Evolutionary conservation across 2,113 vertebrate genomes (phyloP).

Genomic region (Ammodytes dubius): DNA sequence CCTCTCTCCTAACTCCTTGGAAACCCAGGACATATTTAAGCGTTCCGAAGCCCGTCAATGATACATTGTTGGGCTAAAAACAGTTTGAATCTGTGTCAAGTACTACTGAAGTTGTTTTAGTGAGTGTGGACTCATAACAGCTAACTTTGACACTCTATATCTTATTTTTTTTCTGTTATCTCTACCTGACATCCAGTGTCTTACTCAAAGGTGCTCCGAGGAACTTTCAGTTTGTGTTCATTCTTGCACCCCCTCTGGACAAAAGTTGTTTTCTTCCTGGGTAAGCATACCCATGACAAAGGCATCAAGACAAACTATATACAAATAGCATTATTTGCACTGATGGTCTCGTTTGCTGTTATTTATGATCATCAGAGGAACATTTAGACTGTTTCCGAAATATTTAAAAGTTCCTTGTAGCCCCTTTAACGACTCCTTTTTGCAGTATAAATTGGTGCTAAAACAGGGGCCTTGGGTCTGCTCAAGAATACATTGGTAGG

Average conservation of each 20-base stretch:
- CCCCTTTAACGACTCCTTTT: neutral
- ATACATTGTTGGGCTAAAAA: too few species aligned
- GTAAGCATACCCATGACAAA: too few species aligned
- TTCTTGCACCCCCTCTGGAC: too few species aligned
- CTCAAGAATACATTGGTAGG: slow-evolving; percentile 47
- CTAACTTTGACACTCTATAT: neutral
- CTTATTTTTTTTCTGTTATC: neutral
- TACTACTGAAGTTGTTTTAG: neutral
- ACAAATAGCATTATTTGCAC: too few species aligned
- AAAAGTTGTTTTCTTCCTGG: too few species aligned
- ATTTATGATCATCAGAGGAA: too few species aligned
- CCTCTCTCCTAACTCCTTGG: neutral
- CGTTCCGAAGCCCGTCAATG: neutral
- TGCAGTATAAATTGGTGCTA: slow-evolving; percentile 29
- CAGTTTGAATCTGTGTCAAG: neutral
- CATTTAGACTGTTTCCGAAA: too few species aligned
- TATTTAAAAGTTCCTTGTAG: too few species aligned
- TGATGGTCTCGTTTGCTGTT: too few species aligned
- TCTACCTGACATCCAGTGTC: slow-evolving; percentile 16
- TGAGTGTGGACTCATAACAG: neutral
- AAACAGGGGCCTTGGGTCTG: slow-evolving; percentile 52
- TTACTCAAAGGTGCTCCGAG: slow-evolving; percentile 23
- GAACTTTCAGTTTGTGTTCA: too few species aligned
- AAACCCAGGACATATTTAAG: neutral
- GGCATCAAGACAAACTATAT: too few species aligned